phyloP scores from a whole-genome alignment of 1,140 invertebrate species.

The Schlechtendalia chinensis region DNA sequence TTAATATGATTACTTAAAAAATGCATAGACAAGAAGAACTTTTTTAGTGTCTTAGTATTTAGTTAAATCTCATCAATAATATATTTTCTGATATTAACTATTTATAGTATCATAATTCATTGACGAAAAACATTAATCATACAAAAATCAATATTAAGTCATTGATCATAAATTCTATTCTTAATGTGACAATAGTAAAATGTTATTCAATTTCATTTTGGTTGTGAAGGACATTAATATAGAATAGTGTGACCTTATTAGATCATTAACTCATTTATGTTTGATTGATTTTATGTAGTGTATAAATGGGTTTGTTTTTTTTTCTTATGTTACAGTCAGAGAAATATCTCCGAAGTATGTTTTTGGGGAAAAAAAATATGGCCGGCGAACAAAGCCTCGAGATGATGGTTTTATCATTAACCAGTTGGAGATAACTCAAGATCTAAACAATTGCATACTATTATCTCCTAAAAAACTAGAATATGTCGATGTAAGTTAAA shows the following conservation, averaged over 20 bases:
- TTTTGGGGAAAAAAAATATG: conserved; percentile 75
- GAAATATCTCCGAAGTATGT: conserved; percentile 73
- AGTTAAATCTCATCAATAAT: too few relatives aligned
- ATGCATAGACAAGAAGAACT: too few relatives aligned
- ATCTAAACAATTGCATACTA: conserved; percentile 14
- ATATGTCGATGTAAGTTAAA: conserved; percentile 27
- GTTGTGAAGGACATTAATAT: neutral
- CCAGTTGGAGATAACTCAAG: conserved; percentile 48
- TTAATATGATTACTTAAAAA: too few relatives aligned
- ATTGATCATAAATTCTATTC: conserved; percentile 6
- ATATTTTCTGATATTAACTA: too few relatives aligned
- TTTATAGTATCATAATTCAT: neutral
- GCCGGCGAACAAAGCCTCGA: conserved; percentile 64
- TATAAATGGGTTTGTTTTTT: neutral
- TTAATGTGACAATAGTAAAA: neutral
- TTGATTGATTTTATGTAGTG: conserved; percentile 4
- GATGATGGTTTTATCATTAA: conserved; percentile 52
- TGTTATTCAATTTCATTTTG: conserved; percentile 14
- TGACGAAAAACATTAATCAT: too few relatives aligned
- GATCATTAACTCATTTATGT: neutral
- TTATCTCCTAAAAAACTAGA: conserved; percentile 10
- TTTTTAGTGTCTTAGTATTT: too few relatives aligned
- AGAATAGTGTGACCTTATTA: neutral
- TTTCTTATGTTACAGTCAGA: conserved; percentile 56
- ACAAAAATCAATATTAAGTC: conserved; percentile 13